Evolutionary conservation across 1,140 invertebrate genomes (phyloP).

Genomic region (Temnothorax nylanderi): DNA sequence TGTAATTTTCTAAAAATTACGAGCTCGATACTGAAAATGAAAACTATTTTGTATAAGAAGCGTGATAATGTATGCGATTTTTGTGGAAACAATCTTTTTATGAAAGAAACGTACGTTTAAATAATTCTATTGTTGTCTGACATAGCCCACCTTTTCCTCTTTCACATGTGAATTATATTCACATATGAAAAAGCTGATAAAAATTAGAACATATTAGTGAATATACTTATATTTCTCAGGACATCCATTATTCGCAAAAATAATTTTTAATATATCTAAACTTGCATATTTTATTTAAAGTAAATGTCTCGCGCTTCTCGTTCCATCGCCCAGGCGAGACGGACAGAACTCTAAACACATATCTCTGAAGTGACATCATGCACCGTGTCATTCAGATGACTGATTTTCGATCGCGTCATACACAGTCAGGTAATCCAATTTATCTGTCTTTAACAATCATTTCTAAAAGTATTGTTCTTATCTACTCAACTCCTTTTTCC

Average conservation of each 20-base stretch:
- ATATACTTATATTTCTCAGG: not conserved
- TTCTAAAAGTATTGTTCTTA: not conserved
- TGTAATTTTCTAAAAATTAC: not conserved
- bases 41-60: conserved; percentile 23
- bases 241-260: not conserved
- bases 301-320: not conserved
- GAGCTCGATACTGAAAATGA: not conserved
- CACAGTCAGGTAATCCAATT: not conserved
- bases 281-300: not conserved
- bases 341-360: not conserved
- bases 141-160: not conserved
- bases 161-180: too few relatives aligned
- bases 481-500: not conserved
- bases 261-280: conserved; percentile 3
- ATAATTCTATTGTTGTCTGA: not conserved
- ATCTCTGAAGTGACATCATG: not conserved
- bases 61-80: not conserved
- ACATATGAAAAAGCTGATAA: too few relatives aligned
- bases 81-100: not conserved
- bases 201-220: too few relatives aligned
- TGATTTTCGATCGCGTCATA: not conserved
- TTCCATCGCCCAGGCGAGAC: not conserved
- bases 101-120: not conserved
- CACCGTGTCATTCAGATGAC: not conserved
- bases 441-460: not conserved